A percentile compares a stretch with the other conserved stretches of the same genome.
phyloP scores from a whole-genome alignment of 2,797 vertebrate species.

The Harpagifer antarcticus region DNA sequence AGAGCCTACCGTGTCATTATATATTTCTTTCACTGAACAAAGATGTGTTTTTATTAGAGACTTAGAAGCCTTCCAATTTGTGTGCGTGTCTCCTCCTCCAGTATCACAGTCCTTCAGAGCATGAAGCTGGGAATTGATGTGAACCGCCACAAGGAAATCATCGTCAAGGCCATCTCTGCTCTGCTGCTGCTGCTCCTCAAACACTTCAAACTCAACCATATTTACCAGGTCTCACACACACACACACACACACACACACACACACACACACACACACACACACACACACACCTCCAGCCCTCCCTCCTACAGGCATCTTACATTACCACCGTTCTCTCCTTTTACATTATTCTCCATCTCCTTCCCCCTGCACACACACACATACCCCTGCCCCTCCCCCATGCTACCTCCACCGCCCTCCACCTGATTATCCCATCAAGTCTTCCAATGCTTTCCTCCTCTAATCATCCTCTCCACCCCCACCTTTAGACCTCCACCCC shows the following conservation, averaged over 20 bases:
- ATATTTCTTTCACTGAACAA: slow-evolving; percentile 2
- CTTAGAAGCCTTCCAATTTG: slow-evolving; percentile 3
- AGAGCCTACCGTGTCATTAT: neutral
- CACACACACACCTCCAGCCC: slow-evolving; percentile 1
- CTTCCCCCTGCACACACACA: neutral
- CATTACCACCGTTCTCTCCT: slow-evolving; percentile 2
- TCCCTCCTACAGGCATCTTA: neutral
- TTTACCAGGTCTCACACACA: slow-evolving; percentile 89
- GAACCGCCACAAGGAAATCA: slow-evolving; percentile 98
- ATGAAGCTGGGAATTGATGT: slow-evolving; percentile 98
- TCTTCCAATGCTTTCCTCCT: slow-evolving; percentile 7
- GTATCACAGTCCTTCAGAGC: slow-evolving; percentile 97
- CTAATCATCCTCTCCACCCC: slow-evolving; percentile 11
- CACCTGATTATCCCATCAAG: slow-evolving; percentile 81
- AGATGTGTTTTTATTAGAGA: slow-evolving; percentile 11
- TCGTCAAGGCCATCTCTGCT: slow-evolving; percentile 96
- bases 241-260: slow-evolving; percentile 4
- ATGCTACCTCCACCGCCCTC: slow-evolving; percentile 7
- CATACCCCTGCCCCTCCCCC: slow-evolving; percentile 38
- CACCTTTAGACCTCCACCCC: slow-evolving; percentile 14
- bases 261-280: slow-evolving; percentile 1
- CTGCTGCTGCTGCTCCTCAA: slow-evolving; percentile 95
- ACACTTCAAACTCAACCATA: slow-evolving; percentile 96
- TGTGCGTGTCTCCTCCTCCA: slow-evolving; percentile 62
- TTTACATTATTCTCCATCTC: slow-evolving; percentile 9